Evolutionary conservation across 2,113 vertebrate genomes (phyloP).

Genomic region (Microtus richardsoni): DNA sequence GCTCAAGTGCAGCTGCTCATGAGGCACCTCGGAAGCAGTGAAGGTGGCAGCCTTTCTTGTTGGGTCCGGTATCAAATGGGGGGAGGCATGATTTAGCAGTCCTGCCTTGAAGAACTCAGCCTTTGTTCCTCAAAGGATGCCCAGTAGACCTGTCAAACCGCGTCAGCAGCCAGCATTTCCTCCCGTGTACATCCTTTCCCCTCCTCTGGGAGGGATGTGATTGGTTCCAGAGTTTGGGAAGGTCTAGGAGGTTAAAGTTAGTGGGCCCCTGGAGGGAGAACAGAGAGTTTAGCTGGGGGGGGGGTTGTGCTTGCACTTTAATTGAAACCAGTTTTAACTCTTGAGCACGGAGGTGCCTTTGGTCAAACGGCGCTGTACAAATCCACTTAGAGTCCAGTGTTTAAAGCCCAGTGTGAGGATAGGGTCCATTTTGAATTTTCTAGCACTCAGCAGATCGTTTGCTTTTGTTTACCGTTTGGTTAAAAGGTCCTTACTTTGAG

Average conservation of each 20-base stretch:
- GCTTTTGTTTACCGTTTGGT: conserved; percentile 1
- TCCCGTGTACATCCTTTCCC: background rate
- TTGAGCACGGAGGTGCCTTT: background rate
- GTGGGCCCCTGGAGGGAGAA: conserved; percentile 38
- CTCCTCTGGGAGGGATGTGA: conserved; percentile 51
- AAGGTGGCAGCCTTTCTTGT: background rate
- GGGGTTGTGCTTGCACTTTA: conserved; percentile 17
- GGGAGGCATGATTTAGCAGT: background rate
- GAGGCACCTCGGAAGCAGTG: background rate
- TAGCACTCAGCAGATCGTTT: background rate
- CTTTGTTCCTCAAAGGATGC: conserved; percentile 44
- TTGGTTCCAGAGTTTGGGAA: conserved; percentile 64
- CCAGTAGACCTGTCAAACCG: background rate
- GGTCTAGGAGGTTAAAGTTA: conserved; percentile 41
- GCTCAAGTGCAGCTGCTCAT: background rate
- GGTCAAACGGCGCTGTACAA: background rate
- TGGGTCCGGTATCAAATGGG: background rate
- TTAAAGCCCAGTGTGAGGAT: background rate
- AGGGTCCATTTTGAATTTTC: conserved; percentile 5
- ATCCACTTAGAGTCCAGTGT: background rate
- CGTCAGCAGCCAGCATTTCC: background rate
- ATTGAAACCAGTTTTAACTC: conserved; percentile 57
- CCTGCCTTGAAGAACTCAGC: conserved; percentile 24
- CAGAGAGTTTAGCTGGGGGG: background rate
- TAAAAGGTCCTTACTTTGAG: conserved; percentile 24